Evolutionary conservation across 2,113 vertebrate species (phyloP), one percentile per base, ranked within the genome.

Genomic region (Thryonomys swinderianus): DNA sequence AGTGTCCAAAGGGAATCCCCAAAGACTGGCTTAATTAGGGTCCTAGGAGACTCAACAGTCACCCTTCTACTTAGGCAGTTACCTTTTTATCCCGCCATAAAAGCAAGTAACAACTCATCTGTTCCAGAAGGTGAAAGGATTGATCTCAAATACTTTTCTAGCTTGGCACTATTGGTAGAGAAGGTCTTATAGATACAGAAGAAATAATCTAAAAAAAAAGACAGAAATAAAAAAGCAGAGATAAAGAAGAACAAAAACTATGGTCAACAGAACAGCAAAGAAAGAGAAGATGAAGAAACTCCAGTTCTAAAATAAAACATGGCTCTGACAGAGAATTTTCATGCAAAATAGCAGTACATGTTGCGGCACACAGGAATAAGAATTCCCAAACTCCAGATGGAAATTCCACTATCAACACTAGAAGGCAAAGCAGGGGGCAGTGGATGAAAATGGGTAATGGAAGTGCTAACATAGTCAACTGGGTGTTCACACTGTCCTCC

Each of bases 251-350:
- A 91, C 74, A 48, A 91, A 89, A 95, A 78, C 12, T 37, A 64
- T 17, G 57, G 48, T 84, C 48, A 90, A 80, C 30, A 94, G 69
- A 91, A 90, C 32, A 23, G 89, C 51, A 96, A 92, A 55, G 55
- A 67, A 80, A 92, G 76, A 55, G 30, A 92, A 64, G 53, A 88
- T 89, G 80, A 93, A 94, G 87, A 92, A 94, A 90, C 80, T 57
- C 59, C 62, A 90, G 61, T 48, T 88, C 34, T n/a, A 30, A 71
- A 86, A 91, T 30, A 55, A 85, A 40, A 67, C 3, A 4, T 17
- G 64, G 61, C 83, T 69, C 51, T 3, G 9, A 81, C 21, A 81
- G 40, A 81, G 40, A 78, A 86, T 67, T 55, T 48, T 5, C 67
- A 74, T 40, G 27, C 61, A 69, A 95, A 91, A 51, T 20, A 94